Base-by-base conservation (phyloP, 2,113 vertebrate genomes). In the Ranitomeya variabilis region DNA sequence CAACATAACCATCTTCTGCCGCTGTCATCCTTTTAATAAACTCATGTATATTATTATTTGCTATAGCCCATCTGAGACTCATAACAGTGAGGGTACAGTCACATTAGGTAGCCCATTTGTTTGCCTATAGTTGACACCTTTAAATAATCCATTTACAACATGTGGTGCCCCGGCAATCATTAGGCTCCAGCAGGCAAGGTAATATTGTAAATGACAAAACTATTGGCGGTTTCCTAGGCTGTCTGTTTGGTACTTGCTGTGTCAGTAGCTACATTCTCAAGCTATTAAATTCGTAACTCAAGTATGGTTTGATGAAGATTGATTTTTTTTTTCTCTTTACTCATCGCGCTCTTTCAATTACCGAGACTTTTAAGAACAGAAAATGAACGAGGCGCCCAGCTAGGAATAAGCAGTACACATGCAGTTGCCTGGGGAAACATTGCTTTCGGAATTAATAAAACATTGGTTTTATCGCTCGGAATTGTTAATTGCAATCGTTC, bases 351-450 rank as follows among this genome's bases (percentile, higher is more conserved):
- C n/a, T 81, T 88, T 88, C 87, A 83, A 83, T 88, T 88, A 88
- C 66, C 0, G 80, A 83, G 87, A 88, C 69, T 83, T 88, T 55
- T 82, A 76, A 88, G 87, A 66, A 74, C 86, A 55, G 69, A 26
- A 66, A 83, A 88, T 88, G 80, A 88, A 88, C n/a, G 59, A 83
- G 87, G 80, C 57, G 11, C 67, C 87, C 69, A 73, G 69, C 78
- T 19, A 71, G 64, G 51, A 80, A 13, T 59, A 54, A 88, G 67
- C 67, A 64, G 67, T 76, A 62, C 87, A 66, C 80, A 83, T 64
- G 78, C 78, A n/a, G 77, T 60, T 80, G 87, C 87, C 87, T 88
- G 80, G 69, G 87, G 87, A 87, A 87, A 81, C 78, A 87, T 59
- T 55, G 78, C 86, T 71, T 45, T 21, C 23, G 45, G 78, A 76